These are phyloP conservation scores for Schmidtea mediterranea DNA, from an alignment of 1,140 invertebrate species.

Conservation along the genomic window DNA sequence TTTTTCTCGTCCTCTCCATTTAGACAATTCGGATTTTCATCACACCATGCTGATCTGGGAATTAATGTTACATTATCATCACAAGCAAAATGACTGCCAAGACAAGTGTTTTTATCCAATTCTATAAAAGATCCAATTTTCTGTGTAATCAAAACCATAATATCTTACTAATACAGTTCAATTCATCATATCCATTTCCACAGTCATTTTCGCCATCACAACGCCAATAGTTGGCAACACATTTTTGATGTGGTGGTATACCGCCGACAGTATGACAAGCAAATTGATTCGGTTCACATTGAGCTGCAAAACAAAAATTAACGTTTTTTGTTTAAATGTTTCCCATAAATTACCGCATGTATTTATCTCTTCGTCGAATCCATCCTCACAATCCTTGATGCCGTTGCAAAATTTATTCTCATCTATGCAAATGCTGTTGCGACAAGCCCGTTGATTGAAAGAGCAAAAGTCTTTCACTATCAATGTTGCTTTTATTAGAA, in stretches of 20 bases:
- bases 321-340: no score
- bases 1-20: conserved; percentile 69
- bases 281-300: conserved; percentile 1
- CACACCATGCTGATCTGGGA: conserved; percentile 70
- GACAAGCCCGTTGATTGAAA: conserved; percentile 34
- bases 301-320: no score
- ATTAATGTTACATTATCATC: conserved; percentile 40
- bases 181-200: conserved; percentile 1
- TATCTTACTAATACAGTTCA: no score
- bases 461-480: conserved; percentile 19
- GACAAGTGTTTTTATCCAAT: no score
- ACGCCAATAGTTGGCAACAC: not conserved
- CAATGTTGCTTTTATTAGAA: no score
- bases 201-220: conserved; percentile 1
- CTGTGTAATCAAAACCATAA: no score
- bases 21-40: conserved; percentile 52
- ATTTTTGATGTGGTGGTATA: not conserved
- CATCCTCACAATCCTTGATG: conserved; percentile 25
- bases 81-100: conserved; percentile 4
- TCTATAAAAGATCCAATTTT: no score
- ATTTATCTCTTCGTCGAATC: conserved; percentile 21
- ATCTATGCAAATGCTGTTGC: conserved; percentile 24
- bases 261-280: not conserved
- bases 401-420: conserved; percentile 23
- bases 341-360: no score